Evolutionary conservation across 2,113 vertebrate genomes (phyloP).

Genomic region (Anoplopoma fimbria): DNA sequence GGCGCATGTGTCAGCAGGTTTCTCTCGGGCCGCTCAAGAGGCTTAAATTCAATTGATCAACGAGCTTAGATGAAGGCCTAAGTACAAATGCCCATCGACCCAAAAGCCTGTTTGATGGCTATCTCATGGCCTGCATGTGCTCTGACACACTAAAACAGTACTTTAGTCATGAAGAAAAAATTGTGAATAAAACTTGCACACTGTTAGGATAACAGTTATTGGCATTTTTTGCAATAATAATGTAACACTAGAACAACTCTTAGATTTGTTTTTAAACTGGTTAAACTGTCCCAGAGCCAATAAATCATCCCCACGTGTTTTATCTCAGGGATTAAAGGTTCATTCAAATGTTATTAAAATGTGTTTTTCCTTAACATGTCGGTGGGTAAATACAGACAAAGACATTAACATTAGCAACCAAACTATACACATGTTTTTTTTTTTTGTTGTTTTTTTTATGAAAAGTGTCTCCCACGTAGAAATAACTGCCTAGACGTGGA

Average conservation of each 20-base stretch:
- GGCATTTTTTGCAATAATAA: no score
- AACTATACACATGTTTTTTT: background rate
- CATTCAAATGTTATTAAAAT: background rate
- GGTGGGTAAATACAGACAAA: background rate
- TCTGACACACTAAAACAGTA: background rate
- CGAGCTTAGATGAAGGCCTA: constrained; percentile 81
- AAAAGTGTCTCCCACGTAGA: background rate
- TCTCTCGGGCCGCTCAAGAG: constrained; percentile 78
- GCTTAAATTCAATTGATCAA: constrained; percentile 86
- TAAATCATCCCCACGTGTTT: background rate
- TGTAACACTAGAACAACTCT: background rate
- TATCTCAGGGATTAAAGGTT: background rate
- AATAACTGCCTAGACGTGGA: background rate
- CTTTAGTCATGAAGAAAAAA: background rate
- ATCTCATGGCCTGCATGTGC: constrained; percentile 33
- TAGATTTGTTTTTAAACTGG: background rate
- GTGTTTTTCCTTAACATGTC: constrained; percentile 51
- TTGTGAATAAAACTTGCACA: background rate
- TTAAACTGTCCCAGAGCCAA: no score
- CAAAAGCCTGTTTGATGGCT: constrained; percentile 66
- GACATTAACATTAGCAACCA: background rate
- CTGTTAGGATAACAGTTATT: background rate
- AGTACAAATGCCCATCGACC: constrained; percentile 73
- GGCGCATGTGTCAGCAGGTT: constrained; percentile 86
- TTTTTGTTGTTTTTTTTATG: no score